A percentile compares a stretch with the other conserved stretches of the same genome.
phyloP scores from a whole-genome alignment of 2,797 vertebrate genomes.

The Triplophysa yarkandensis region DNA sequence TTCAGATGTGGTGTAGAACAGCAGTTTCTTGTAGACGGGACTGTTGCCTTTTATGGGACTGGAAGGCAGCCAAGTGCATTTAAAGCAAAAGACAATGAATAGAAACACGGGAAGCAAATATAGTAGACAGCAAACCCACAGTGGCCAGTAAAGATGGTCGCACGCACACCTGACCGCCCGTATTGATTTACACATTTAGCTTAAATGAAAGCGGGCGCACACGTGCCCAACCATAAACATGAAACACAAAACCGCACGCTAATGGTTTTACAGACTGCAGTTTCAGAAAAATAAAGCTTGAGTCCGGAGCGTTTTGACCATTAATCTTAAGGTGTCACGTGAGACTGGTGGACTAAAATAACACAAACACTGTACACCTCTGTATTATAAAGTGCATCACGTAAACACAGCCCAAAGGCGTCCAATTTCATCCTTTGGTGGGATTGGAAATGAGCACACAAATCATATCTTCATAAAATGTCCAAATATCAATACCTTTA shows the following conservation, averaged over 20 bases:
- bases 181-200: slow-evolving; percentile 14
- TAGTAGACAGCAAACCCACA: slow-evolving; percentile 61
- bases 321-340: slow-evolving; percentile 43
- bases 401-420: slow-evolving; percentile 1
- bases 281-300: background rate
- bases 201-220: slow-evolving; percentile 54
- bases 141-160: slow-evolving; percentile 55
- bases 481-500: slow-evolving; percentile 21
- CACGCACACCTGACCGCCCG: slow-evolving; percentile 33
- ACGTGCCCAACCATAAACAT: slow-evolving; percentile 27
- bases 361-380: background rate
- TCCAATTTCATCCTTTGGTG: slow-evolving; percentile 26
- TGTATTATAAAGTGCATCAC: slow-evolving; percentile 26
- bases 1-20: slow-evolving; percentile 63
- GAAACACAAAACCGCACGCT: slow-evolving; percentile 13
- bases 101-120: slow-evolving; percentile 62
- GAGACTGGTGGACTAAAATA: slow-evolving; percentile 18
- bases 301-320: slow-evolving; percentile 1
- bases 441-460: background rate
- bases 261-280: slow-evolving; percentile 10
- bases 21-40: slow-evolving; percentile 41
- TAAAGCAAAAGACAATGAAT: slow-evolving; percentile 53
- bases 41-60: slow-evolving; percentile 26
- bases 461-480: slow-evolving; percentile 39
- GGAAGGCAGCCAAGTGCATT: slow-evolving; percentile 23